Evolutionary conservation across 2,797 vertebrate genomes (phyloP), one percentile per base, ranked within the genome.

Genomic region (Tadarida brasiliensis): DNA sequence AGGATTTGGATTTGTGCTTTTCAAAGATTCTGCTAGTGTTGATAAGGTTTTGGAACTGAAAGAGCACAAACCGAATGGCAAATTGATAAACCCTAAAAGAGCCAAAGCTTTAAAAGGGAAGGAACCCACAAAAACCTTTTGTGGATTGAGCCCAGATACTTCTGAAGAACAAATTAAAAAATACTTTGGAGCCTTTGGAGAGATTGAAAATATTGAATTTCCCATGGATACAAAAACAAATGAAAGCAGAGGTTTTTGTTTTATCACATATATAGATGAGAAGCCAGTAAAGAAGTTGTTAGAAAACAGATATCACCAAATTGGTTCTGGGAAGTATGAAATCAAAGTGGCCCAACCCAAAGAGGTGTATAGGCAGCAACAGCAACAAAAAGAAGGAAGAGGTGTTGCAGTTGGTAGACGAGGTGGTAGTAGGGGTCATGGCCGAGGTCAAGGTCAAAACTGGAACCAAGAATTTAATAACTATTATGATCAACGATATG

Each of bases 291-390:
- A n/a, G n/a, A n/a, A n/a, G n/a, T n/a, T n/a, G n/a, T n/a, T n/a
- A n/a, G n/a, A n/a, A n/a, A n/a, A n/a, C n/a, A n/a, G n/a, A n/a
- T n/a, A n/a, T n/a, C n/a, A n/a, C n/a, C n/a, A n/a, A n/a, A n/a
- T n/a, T n/a, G n/a, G n/a, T n/a, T n/a, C n/a, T n/a, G n/a, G n/a
- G n/a, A n/a, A n/a, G n/a, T n/a, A n/a, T n/a, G n/a, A 99, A 98
- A 99, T 99, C 93, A 99, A 99, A 98, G 99, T 99, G 97, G 99
- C 99, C 93, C 99, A 99, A 92, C 99, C 99, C 77, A 99, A 99
- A 98, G 99, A 99, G 94, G 99, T 99, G 2, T 99, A 99, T 98
- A 99, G 99, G 87, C 99, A 99, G 83, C 99, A 99, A 71, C 99
- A 99, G 96, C 99, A 99, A 92, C 98, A 99, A 76, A 99, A 99